phyloP scores from a whole-genome alignment of 2,888 invertebrate species.

The Scrobipalpa atriplicella region DNA sequence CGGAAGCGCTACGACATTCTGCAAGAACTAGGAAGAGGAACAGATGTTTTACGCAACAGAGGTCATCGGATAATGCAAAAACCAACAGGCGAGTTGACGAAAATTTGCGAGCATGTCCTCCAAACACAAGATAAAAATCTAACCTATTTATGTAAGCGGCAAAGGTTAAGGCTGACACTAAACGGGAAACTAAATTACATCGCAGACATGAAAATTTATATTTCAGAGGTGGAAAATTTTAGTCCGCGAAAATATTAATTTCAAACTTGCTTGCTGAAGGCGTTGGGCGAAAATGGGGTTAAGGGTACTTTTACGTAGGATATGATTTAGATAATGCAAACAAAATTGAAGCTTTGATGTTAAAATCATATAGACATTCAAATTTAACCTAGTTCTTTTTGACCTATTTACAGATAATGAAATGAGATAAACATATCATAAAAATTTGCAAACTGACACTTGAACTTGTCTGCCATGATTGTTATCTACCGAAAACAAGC shows the following conservation, averaged over 20 bases:
- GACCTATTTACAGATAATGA: neutral
- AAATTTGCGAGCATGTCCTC: slow-evolving; percentile 47
- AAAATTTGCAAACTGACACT: neutral
- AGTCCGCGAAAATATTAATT: slow-evolving; percentile 21
- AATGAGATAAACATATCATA: neutral
- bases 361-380: neutral
- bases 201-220: slow-evolving; percentile 22
- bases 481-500: too few relatives aligned
- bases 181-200: slow-evolving; percentile 23
- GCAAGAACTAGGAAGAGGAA: slow-evolving; percentile 71
- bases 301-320: slow-evolving; percentile 1
- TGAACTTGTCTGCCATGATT: too few relatives aligned
- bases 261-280: slow-evolving; percentile 1
- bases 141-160: slow-evolving; percentile 8
- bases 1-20: slow-evolving; percentile 63
- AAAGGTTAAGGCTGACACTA: slow-evolving; percentile 25
- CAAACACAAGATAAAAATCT: slow-evolving; percentile 28
- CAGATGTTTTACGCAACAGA: slow-evolving; percentile 67
- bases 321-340: slow-evolving; percentile 7
- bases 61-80: slow-evolving; percentile 60
- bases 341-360: slow-evolving; percentile 15
- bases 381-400: neutral
- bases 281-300: slow-evolving; percentile 2
- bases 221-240: slow-evolving; percentile 21
- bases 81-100: slow-evolving; percentile 48